Evolutionary conservation across 2,888 invertebrate genomes (phyloP).

Genomic region (Xestoiulus laeticollis): DNA sequence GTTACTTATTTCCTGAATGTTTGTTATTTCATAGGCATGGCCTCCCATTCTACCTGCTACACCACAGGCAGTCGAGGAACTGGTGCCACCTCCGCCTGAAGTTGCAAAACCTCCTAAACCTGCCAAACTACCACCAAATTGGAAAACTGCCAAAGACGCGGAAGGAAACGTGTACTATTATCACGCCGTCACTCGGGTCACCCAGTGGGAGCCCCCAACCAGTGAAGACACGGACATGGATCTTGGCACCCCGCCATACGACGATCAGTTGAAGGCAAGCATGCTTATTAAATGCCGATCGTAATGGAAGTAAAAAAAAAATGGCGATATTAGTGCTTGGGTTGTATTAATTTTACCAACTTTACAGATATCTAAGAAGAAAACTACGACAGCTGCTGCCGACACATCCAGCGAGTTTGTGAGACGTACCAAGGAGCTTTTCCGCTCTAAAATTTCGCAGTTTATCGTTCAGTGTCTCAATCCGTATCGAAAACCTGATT

Average conservation of each 20-base stretch:
- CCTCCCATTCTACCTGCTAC: constrained; percentile 23
- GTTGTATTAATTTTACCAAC: background rate
- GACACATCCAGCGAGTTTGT: constrained; percentile 68
- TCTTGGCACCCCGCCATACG: constrained; percentile 61
- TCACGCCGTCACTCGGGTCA: constrained; percentile 70
- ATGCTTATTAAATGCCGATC: no score
- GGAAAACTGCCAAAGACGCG: constrained; percentile 84
- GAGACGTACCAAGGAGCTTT: constrained; percentile 83
- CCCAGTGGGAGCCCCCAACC: constrained; percentile 65
- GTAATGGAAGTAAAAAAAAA: no score
- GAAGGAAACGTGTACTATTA: constrained; percentile 92
- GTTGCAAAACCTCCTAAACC: constrained; percentile 62
- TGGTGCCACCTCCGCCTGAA: constrained; percentile 63
- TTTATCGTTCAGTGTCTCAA: constrained; percentile 87
- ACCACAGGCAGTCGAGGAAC: constrained; percentile 38
- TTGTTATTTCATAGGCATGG: constrained; percentile 43
- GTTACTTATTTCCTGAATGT: background rate
- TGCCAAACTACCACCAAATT: constrained; percentile 78
- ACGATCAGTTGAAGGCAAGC: constrained; percentile 59
- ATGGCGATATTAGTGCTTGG: background rate
- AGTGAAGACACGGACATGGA: constrained; percentile 61
- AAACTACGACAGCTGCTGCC: constrained; percentile 66
- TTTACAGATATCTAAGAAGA: constrained; percentile 58
- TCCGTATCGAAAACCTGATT: constrained; percentile 86
- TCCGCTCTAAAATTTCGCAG: constrained; percentile 75